phyloP scores from a whole-genome alignment of 2,113 vertebrate species.

The Paramormyrops kingsleyae region DNA sequence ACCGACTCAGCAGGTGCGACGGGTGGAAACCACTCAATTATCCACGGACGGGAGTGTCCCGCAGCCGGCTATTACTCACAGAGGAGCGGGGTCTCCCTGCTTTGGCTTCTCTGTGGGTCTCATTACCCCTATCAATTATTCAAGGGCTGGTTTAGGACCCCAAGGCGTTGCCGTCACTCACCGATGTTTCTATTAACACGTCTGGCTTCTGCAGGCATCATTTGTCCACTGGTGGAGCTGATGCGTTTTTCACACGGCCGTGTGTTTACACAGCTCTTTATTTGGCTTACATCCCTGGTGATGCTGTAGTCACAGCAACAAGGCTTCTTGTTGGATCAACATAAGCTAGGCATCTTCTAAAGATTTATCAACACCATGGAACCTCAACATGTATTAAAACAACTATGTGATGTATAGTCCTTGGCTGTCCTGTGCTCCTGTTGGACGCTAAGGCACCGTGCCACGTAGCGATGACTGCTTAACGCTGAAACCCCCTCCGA shows the following conservation, averaged over 20 bases:
- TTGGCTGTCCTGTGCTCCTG: not conserved
- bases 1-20: not conserved
- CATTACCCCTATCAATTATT: conserved; percentile 25
- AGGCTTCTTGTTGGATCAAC: not conserved
- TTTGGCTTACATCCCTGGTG: not conserved
- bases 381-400: not conserved
- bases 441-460: not conserved
- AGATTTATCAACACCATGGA: not conserved
- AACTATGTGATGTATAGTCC: not conserved
- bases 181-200: conserved; percentile 19
- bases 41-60: not conserved
- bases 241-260: not conserved
- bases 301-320: conserved; percentile 8
- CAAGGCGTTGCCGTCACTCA: conserved; percentile 5
- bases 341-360: not conserved
- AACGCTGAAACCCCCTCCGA: conserved; percentile 19
- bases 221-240: conserved; percentile 35
- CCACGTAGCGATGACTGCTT: not conserved
- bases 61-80: conserved; percentile 6
- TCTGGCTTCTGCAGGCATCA: not conserved
- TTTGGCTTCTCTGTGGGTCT: not conserved
- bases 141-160: conserved; percentile 16
- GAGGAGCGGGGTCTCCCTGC: not conserved
- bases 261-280: not conserved
- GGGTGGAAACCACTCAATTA: not conserved